Base-by-base conservation (phyloP, 1,140 invertebrate species). In the Thaumatotibia leucotreta region DNA sequence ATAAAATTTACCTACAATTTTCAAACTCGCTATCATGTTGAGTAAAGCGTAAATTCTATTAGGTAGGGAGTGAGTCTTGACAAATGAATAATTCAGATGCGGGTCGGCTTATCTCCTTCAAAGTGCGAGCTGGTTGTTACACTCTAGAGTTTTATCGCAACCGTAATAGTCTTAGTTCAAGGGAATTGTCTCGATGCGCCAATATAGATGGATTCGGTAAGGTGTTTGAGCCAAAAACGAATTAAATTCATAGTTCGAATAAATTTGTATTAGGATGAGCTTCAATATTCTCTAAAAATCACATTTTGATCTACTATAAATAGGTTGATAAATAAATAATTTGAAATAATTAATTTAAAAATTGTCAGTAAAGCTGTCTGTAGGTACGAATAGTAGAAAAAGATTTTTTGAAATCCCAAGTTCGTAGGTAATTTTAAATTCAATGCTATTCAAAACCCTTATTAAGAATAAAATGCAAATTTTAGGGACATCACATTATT, bases 401-500 rank as follows among this genome's bases (percentile, higher is more conserved):
- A 45, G 14, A 45, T 45, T 45, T 45, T 20, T 45, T 5, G 6
- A 20, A 17, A 6, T 45, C 39, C 39, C n/a, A 5, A 11, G 39
- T 17, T 45, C 39, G 39, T 8, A 20, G 39, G 39, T 20, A 45
- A 45, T 45, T 45, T 10, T 6, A 2, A 29, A 58, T 27, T 27
- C 52, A 58, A 58, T 58, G 8, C 24, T 27, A 58, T 27, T 27
- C 23, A 29, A 58, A 58, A 58, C 52, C 22, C 52, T 24, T 58
- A 58, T 58, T 58, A 58, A 58, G 52, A 58, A 58, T 23, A 52
- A 58, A 58, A 58, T 58, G 52, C 23, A 3, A 58, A 58, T 58
- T 58, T 27, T 14, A 6, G n/a, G 23, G 24, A 14, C 24, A 29
- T 58, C 29, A 4, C 52, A 58, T 58, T 58, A 58, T 29, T 58